Conservation (phyloP, 2,888 invertebrate genomes). For the Drosophila fulvimacula region DNA sequence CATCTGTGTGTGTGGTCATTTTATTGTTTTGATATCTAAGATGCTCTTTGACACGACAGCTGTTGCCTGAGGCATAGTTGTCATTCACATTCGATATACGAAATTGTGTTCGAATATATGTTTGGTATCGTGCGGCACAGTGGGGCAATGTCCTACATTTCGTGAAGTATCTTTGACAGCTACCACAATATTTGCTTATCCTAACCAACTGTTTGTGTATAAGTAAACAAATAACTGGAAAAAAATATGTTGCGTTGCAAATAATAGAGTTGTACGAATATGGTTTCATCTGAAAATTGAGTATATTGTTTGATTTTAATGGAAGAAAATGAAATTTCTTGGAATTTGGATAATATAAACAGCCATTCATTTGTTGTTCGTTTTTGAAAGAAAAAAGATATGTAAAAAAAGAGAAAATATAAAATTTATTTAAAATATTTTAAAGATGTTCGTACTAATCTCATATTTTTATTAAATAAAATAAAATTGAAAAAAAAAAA, state of each 20-base stretch:
- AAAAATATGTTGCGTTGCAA: constrained; percentile 11
- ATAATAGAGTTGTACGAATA: constrained; percentile 1
- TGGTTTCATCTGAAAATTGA: neutral
- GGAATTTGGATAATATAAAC: neutral
- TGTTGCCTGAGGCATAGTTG: constrained; percentile 40
- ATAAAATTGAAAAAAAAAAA: too few species aligned
- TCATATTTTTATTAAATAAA: too few species aligned
- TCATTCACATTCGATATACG: constrained; percentile 24
- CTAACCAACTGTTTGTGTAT: neutral
- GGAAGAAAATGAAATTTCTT: neutral
- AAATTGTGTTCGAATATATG: constrained; percentile 20
- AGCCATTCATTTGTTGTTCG: neutral
- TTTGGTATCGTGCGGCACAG: neutral
- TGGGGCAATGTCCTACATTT: constrained; percentile 3
- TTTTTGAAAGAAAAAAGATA: neutral
- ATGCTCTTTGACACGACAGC: constrained; percentile 38
- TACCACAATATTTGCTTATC: constrained; percentile 16
- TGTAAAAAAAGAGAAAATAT: too few species aligned
- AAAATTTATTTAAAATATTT: neutral
- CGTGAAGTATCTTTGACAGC: constrained; percentile 9
- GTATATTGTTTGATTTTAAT: neutral
- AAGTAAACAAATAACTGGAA: constrained; percentile 17
- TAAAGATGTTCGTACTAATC: too few species aligned
- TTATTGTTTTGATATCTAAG: constrained; percentile 13
- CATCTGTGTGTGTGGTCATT: constrained; percentile 37